Conservation (phyloP, 2,888 invertebrate genomes). For the Tetragonisca angustula region DNA sequence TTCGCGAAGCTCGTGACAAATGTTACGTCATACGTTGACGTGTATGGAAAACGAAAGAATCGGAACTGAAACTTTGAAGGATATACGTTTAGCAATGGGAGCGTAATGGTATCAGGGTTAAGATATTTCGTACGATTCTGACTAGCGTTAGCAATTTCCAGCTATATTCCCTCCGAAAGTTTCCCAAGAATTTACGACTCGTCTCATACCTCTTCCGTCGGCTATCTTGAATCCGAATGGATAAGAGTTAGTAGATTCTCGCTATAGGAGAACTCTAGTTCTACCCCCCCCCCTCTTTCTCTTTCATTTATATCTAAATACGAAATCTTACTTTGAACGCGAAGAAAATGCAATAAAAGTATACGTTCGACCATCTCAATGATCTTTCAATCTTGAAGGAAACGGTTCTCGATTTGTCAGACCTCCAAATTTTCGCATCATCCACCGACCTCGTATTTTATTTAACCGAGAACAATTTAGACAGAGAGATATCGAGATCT, state of each 20-base stretch:
- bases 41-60: not conserved
- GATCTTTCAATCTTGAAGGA: too few species aligned
- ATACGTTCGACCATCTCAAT: too few species aligned
- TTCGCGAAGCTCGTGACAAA: too few species aligned
- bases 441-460: too few species aligned
- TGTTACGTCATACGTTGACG: too few species aligned
- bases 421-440: too few species aligned
- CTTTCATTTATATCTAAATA: not conserved
- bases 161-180: conserved; percentile 15
- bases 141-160: not conserved
- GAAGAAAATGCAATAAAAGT: too few species aligned
- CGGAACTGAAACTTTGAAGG: not conserved
- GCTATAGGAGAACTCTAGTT: not conserved
- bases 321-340: too few species aligned
- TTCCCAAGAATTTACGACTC: conserved; percentile 28
- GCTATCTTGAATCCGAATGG: conserved; percentile 11
- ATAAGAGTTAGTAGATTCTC: not conserved
- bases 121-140: conserved; percentile 1
- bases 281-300: not conserved
- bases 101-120: conserved; percentile 12
- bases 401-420: too few species aligned
- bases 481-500: too few species aligned
- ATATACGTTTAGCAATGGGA: not conserved
- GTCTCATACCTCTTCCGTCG: conserved; percentile 17
- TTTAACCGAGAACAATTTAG: too few species aligned